phyloP scores from a whole-genome alignment of 37 sponge, comb jelly and placozoan genomes.

The Ianthella basta region DNA sequence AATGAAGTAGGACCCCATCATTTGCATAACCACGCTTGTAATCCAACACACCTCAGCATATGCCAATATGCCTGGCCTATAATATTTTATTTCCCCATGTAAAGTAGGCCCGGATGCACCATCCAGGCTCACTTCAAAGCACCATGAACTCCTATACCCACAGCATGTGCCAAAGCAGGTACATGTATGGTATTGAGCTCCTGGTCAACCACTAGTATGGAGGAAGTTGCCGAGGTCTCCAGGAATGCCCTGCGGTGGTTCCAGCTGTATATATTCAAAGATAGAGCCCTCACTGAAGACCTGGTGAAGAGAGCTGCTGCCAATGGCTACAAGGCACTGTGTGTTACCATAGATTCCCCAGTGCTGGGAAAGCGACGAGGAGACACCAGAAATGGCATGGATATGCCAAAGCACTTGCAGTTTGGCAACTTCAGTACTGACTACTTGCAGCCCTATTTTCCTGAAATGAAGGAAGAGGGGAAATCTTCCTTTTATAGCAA shows the following conservation, averaged over 20 bases:
- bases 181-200: conserved; percentile 62
- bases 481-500: conserved; percentile 42
- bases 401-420: conserved; percentile 56
- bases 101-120: too few relatives aligned
- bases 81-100: too few relatives aligned
- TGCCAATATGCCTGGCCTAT: too few relatives aligned
- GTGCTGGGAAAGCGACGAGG: conserved; percentile 52
- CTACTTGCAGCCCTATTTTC: not conserved
- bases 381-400: conserved; percentile 52
- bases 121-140: too few relatives aligned
- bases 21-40: too few relatives aligned
- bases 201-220: conserved; percentile 48
- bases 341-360: conserved; percentile 57
- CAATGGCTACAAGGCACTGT: conserved; percentile 57
- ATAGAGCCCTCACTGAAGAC: conserved; percentile 27
- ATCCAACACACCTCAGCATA: too few relatives aligned
- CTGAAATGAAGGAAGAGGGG: not conserved
- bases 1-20: too few relatives aligned
- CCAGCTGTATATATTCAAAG: conserved; percentile 49
- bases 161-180: conserved; percentile 25
- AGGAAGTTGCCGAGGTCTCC: conserved; percentile 46
- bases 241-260: conserved; percentile 51
- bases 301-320: conserved; percentile 46
- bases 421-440: conserved; percentile 62
- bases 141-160: not conserved